Conservation (phyloP, 1,140 invertebrate species). For the Metopolophium dirhodum region DNA sequence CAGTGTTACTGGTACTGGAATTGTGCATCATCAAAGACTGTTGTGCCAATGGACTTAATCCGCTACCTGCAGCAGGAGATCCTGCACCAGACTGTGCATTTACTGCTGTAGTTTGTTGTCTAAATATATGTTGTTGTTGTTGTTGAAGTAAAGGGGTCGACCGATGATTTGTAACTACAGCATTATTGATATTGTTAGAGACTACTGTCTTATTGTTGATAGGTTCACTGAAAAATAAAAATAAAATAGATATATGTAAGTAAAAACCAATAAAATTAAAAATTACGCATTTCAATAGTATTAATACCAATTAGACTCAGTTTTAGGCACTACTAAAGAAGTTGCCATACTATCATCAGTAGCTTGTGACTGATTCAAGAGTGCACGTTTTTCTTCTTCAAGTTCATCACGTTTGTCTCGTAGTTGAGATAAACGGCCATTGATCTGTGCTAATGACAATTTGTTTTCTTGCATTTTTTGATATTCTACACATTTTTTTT, state of each 20-base stretch:
- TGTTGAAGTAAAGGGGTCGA: background rate
- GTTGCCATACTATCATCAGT: constrained; percentile 10
- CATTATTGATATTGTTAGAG: constrained; percentile 22
- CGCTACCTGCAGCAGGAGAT: constrained; percentile 3
- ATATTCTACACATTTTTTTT: constrained; percentile 51
- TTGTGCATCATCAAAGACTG: constrained; percentile 40
- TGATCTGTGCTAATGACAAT: constrained; percentile 50
- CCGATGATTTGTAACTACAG: constrained; percentile 1
- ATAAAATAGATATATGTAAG: background rate
- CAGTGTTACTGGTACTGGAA: constrained; percentile 10
- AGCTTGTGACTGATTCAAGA: constrained; percentile 1
- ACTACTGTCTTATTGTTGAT: background rate
- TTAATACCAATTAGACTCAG: constrained; percentile 18
- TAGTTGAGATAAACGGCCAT: constrained; percentile 45
- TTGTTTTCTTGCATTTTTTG: constrained; percentile 54
- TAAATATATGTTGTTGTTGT: constrained; percentile 40
- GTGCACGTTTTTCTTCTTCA: constrained; percentile 38
- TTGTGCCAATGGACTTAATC: constrained; percentile 20
- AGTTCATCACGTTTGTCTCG: constrained; percentile 37
- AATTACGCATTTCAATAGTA: background rate
- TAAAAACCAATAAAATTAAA: background rate
- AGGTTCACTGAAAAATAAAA: constrained; percentile 33
- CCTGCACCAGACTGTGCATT: background rate
- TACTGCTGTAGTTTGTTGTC: background rate
- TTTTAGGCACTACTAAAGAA: background rate